These are phyloP conservation scores for Archivesica marissinica DNA, from an alignment of 1,140 invertebrate genomes.

Conservation along the genomic window DNA sequence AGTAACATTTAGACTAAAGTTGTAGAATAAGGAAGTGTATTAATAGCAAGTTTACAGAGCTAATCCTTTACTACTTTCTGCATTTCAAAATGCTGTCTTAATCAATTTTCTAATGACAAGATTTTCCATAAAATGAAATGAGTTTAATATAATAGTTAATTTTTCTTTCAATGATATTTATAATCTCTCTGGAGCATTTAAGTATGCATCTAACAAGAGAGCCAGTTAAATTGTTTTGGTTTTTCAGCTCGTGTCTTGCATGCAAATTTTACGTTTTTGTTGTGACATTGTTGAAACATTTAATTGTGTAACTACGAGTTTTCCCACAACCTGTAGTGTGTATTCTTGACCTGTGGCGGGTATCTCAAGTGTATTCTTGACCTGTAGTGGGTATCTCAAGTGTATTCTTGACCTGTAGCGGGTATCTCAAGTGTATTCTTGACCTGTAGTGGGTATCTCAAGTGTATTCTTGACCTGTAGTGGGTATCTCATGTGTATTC, in stretches of 20 bases:
- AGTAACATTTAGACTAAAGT: neutral
- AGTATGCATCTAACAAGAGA: neutral
- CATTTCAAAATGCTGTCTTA: neutral
- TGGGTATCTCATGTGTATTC: neutral
- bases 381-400: neutral
- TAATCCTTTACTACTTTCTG: slow-evolving; percentile 6
- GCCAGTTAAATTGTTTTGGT: neutral
- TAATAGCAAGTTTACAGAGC: slow-evolving; percentile 40
- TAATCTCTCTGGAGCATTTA: neutral
- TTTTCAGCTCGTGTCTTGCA: slow-evolving; percentile 16
- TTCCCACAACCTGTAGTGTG: too few species aligned
- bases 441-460: too few species aligned
- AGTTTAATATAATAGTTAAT: neutral
- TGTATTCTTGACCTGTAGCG: neutral
- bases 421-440: neutral
- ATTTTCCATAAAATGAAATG: slow-evolving; percentile 24
- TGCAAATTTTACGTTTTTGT: slow-evolving; percentile 11
- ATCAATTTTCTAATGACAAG: neutral
- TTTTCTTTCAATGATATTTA: neutral
- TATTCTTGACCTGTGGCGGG: neutral
- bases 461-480: slow-evolving; percentile 1
- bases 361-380: neutral
- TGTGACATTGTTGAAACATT: neutral
- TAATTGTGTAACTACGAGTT: slow-evolving; percentile 9
- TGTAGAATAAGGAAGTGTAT: neutral